These are phyloP conservation scores for Eupithecia centaureata DNA, from an alignment of 2,888 invertebrate genomes.

Conservation along the genomic window DNA sequence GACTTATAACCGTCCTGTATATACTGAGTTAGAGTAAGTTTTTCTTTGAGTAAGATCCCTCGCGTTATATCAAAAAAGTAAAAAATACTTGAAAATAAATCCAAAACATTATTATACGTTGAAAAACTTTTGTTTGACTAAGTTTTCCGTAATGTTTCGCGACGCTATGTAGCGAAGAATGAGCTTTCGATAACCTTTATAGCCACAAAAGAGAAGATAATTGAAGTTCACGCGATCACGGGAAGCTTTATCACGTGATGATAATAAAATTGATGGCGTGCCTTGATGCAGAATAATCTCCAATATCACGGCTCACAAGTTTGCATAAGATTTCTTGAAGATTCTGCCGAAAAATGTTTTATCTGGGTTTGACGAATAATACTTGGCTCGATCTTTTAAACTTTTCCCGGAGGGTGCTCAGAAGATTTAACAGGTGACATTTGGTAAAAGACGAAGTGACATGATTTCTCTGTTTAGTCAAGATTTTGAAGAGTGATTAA, in stretches of 20 bases:
- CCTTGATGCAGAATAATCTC: conserved; percentile 64
- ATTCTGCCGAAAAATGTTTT: conserved; percentile 28
- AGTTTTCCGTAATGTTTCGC: background rate
- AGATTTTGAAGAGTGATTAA: background rate
- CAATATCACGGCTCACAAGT: conserved; percentile 69
- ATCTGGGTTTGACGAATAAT: conserved; percentile 19
- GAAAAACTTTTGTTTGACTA: no score
- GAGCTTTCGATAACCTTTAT: background rate
- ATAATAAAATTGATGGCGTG: conserved; percentile 62
- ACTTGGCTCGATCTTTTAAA: background rate
- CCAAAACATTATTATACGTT: no score
- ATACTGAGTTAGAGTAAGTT: no score
- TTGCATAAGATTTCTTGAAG: conserved; percentile 44
- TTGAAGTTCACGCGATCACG: conserved; percentile 49
- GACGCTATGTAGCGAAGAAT: background rate
- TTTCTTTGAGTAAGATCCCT: no score
- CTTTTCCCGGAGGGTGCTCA: background rate
- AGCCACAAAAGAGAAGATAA: conserved; percentile 33
- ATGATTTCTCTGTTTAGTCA: background rate
- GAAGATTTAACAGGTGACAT: no score
- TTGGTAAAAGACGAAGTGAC: no score
- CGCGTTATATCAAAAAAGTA: no score
- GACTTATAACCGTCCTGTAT: no score
- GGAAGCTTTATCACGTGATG: conserved; percentile 53
- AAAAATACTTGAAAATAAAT: no score